A percentile compares a stretch with the other conserved stretches of the same genome.
phyloP scores from a whole-genome alignment of 2,797 vertebrate species.

The Argyrosomus regius region DNA sequence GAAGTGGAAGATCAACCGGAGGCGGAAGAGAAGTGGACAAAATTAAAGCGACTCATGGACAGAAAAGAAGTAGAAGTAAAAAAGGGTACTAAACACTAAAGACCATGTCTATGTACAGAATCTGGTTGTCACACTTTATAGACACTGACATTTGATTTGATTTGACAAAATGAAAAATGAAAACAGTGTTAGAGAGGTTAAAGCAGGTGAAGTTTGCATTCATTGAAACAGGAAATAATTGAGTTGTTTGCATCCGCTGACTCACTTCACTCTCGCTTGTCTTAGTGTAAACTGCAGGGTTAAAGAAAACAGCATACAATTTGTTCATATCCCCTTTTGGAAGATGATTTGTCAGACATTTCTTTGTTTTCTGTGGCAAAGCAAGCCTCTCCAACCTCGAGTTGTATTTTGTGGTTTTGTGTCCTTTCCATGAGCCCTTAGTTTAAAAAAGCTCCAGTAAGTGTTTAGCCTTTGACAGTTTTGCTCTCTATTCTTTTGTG shows the following conservation, averaged over 20 bases:
- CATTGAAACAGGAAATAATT: conserved; percentile 26
- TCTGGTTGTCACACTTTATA: conserved; percentile 4
- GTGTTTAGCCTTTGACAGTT: conserved; percentile 7
- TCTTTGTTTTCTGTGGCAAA: not conserved
- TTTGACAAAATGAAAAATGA: conserved; percentile 24
- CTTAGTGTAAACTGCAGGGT: conserved; percentile 2
- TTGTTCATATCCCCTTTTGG: not conserved
- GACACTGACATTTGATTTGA: conserved; percentile 42
- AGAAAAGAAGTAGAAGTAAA: conserved; percentile 7
- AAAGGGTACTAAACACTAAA: not conserved
- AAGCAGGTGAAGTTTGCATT: conserved; percentile 11
- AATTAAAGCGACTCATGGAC: not conserved
- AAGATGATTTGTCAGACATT: not conserved
- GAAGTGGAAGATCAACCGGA: conserved; percentile 29
- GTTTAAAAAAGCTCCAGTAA: not conserved
- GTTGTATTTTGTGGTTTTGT: not conserved
- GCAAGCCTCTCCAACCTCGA: not conserved
- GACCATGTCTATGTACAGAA: not conserved
- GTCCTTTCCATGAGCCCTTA: conserved; percentile 18
- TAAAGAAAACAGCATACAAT: conserved; percentile 7
- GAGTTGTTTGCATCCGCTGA: conserved; percentile 44
- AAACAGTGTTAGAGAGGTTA: conserved; percentile 22
- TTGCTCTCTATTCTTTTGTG: not conserved
- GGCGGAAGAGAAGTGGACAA: too few species aligned
- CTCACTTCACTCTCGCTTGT: not conserved